These are phyloP conservation scores for Hippoglossus stenolepis DNA, from an alignment of 2,113 vertebrate species.

Conservation along the genomic window DNA sequence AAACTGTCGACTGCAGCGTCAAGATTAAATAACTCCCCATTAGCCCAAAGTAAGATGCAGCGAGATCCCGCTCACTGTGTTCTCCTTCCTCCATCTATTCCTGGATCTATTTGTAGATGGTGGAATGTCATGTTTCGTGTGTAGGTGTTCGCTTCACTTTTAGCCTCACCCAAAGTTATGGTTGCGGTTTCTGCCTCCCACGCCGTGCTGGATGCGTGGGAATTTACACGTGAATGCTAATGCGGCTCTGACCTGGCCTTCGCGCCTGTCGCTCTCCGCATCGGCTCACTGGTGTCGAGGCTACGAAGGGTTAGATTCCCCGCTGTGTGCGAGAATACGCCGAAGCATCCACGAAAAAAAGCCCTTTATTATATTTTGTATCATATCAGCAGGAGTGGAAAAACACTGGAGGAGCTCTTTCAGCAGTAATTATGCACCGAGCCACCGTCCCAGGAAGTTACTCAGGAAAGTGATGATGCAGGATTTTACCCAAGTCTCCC, in stretches of 20 bases:
- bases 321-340: slow-evolving; percentile 1
- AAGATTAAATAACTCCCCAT: too few relatives aligned
- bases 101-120: slow-evolving; percentile 28
- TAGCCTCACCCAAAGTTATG: slow-evolving; percentile 34
- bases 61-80: neutral
- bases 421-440: slow-evolving; percentile 59
- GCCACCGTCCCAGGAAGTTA: slow-evolving; percentile 28
- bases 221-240: slow-evolving; percentile 36
- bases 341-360: neutral
- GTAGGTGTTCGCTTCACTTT: slow-evolving; percentile 55
- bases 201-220: slow-evolving; percentile 8
- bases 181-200: slow-evolving; percentile 51
- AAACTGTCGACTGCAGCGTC: too few relatives aligned
- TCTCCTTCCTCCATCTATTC: slow-evolving; percentile 8
- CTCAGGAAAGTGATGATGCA: slow-evolving; percentile 65
- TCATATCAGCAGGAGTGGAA: slow-evolving; percentile 54
- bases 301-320: slow-evolving; percentile 21
- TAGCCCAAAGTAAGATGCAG: neutral
- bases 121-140: slow-evolving; percentile 49
- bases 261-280: neutral
- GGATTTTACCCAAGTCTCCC: slow-evolving; percentile 35
- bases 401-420: slow-evolving; percentile 44
- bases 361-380: neutral
- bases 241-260: slow-evolving; percentile 29
- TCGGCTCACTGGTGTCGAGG: slow-evolving; percentile 8